Percentiles rank a stretch among this genome's conserved stretches.
phyloP scores from a whole-genome alignment of 1,140 invertebrate genomes.

The Steinernema feltiae region DNA sequence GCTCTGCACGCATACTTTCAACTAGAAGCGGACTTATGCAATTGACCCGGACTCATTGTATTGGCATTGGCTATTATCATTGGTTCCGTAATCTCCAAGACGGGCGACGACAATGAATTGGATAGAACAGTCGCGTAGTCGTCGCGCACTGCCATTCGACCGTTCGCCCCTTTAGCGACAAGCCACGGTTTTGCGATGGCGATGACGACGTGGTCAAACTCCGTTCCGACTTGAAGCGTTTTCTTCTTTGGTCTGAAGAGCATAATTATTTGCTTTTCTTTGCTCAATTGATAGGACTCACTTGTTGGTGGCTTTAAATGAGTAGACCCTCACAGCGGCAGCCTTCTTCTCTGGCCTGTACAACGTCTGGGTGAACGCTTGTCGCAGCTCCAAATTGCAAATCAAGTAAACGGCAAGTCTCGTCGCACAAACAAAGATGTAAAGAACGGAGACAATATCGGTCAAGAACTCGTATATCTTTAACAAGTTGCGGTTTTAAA shows the following conservation, averaged over 20 bases:
- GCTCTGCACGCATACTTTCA: not conserved
- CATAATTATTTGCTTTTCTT: no score
- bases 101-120: not conserved
- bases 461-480: conserved; percentile 37
- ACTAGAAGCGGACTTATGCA: conserved; percentile 1
- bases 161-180: not conserved
- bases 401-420: conserved; percentile 28
- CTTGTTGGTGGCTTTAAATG: conserved; percentile 17
- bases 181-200: conserved; percentile 26
- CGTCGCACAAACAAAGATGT: conserved; percentile 29
- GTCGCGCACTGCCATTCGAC: not conserved
- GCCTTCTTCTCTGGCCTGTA: conserved; percentile 9
- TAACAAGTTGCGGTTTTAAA: conserved; percentile 10
- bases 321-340: conserved; percentile 1
- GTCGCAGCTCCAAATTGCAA: conserved; percentile 29
- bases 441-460: conserved; percentile 32
- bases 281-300: no score
- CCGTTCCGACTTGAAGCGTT: conserved; percentile 30
- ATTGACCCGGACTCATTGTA: conserved; percentile 7
- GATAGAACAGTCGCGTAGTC: not conserved
- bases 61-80: conserved; percentile 4
- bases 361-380: not conserved
- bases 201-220: conserved; percentile 35
- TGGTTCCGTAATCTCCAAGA: not conserved
- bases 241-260: conserved; percentile 16